A percentile compares a stretch with the other conserved stretches of the same genome.
Evolutionary conservation across 2,797 vertebrate species (phyloP).

Genomic region (Rhinichthys osculus): DNA sequence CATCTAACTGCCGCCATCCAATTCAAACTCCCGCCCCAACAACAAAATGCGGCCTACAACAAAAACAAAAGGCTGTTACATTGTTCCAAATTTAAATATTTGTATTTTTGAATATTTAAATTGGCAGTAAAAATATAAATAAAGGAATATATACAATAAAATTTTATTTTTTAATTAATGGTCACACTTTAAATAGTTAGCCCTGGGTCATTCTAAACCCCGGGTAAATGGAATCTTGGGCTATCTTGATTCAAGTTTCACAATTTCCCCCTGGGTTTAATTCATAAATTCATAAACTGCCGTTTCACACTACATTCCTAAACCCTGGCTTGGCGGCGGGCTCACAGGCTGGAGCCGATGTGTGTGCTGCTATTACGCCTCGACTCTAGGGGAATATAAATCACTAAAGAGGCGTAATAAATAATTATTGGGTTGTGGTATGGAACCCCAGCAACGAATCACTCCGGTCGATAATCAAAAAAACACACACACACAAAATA

Average conservation of each 20-base stretch:
- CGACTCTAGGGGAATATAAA: no score
- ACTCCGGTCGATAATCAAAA: no score
- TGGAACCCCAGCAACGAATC: no score
- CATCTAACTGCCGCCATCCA: conserved; percentile 8
- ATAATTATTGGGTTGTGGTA: no score
- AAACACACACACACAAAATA: no score
- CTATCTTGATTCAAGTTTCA: not conserved
- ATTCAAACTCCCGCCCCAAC: conserved; percentile 6
- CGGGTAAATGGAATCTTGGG: not conserved
- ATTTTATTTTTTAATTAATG: no score
- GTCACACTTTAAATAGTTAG: not conserved
- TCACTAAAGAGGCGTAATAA: no score
- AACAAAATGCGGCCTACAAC: conserved; percentile 14
- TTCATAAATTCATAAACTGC: not conserved
- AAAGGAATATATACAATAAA: not conserved
- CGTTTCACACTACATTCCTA: no score
- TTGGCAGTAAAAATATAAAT: not conserved
- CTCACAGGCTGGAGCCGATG: no score
- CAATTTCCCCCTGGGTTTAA: not conserved
- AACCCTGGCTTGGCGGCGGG: no score
- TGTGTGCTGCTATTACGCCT: no score
- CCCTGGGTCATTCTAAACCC: not conserved
- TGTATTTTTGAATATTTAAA: not conserved
- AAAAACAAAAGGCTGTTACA: conserved; percentile 20
- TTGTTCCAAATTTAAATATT: not conserved